Evolutionary conservation across 2,888 invertebrate species (phyloP), one percentile per base, ranked within the genome.

Genomic region (Sericinus montela): DNA sequence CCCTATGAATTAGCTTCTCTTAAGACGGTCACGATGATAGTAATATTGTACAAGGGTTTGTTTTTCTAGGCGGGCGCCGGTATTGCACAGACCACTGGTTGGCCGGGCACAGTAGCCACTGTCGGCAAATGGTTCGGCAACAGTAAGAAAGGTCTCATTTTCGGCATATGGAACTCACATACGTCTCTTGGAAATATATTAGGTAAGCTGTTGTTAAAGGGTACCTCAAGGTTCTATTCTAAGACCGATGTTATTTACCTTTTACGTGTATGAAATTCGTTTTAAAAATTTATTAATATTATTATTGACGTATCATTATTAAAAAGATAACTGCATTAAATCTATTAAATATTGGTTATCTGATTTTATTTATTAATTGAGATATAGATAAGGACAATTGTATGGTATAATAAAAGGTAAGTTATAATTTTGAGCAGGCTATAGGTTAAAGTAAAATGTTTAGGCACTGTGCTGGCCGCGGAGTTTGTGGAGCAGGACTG

Each of bases 81-180:
- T 8, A 89, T 97, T 9, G 93, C 94, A 9, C 98, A 98, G 89
- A 96, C 98, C 0, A 95, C 97, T 0, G 98, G 98, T 0, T 98
- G 98, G 98, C 98, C 98, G 0, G 97, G 97, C 45, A 98, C 98
- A 0, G 98, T 98, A 0, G 91, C 95, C 0, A 93, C 95, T 1
- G 94, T 98, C 41, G 97, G 97, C n/a, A 97, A 98, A 69, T 98
- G 98, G 98, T 98, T 97, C 86, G 98, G 98, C 0, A 96, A 95
- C 80, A 92, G 94, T 30, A 98, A 96, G 77, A 91, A 95, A 56
- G 97, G 97, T 0, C 88, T 98, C 16, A 96, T 98, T 54, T 98
- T 98, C 80, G 98, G 98, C 9, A 90, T 98, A 5, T 98, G 98
- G 98, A 98, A 98, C 83, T 97, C 98, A 0, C 98, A 98, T 65